Conservation (phyloP, 2,888 invertebrate species). For the Drosophila vallismaia region DNA sequence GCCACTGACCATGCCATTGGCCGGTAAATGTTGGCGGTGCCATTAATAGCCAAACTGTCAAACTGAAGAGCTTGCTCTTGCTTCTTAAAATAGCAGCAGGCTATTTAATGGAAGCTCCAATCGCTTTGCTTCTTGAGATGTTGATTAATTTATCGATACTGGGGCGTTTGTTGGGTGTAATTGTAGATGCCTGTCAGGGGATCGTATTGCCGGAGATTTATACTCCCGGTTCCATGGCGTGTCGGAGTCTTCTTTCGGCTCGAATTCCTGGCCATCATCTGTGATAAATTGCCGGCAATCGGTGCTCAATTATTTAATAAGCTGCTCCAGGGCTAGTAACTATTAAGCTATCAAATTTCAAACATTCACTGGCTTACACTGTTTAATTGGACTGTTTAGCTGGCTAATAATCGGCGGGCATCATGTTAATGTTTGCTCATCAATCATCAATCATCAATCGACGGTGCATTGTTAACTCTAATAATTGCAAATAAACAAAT, state of each 20-base stretch:
- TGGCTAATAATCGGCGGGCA: constrained; percentile 5
- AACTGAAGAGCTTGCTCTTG: not conserved
- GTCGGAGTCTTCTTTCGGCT: constrained; percentile 20
- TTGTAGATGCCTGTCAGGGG: constrained; percentile 70
- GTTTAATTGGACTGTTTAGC: constrained; percentile 40
- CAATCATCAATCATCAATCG: constrained; percentile 21
- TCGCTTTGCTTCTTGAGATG: constrained; percentile 12
- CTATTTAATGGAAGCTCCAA: constrained; percentile 32
- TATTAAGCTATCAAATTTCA: constrained; percentile 60
- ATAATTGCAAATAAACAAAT: constrained; percentile 45
- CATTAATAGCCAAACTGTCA: constrained; percentile 22
- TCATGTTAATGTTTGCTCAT: constrained; percentile 5
- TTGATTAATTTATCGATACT: constrained; percentile 78
- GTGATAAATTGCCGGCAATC: constrained; percentile 77
- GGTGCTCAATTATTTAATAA: constrained; percentile 77
- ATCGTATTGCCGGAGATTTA: constrained; percentile 71
- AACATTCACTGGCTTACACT: constrained; percentile 8
- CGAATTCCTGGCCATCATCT: constrained; percentile 62
- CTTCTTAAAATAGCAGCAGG: constrained; percentile 41
- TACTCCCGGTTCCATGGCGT: constrained; percentile 47
- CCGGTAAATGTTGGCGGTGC: constrained; percentile 34
- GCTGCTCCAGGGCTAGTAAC: constrained; percentile 29
- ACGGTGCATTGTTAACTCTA: constrained; percentile 33
- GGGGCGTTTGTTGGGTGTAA: constrained; percentile 51
- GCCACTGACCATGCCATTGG: constrained; percentile 66